Percentiles rank a stretch among this genome's conserved stretches.
Evolutionary conservation across 2,113 vertebrate species (phyloP).

Genomic region (Heterochromis multidens): DNA sequence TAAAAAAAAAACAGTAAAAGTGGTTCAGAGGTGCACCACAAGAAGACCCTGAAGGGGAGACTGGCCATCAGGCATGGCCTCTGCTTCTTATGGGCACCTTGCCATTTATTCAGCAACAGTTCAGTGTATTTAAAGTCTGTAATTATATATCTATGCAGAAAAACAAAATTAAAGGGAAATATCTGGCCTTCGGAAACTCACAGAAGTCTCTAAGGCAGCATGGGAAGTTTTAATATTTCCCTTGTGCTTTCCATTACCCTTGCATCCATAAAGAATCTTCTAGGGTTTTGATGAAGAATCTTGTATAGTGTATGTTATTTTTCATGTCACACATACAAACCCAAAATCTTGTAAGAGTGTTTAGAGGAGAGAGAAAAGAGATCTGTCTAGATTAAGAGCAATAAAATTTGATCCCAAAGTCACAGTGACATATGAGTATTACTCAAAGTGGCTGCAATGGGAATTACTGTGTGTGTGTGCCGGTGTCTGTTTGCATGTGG

Average conservation of each 20-base stretch:
- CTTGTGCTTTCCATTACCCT: neutral
- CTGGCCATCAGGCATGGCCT: neutral
- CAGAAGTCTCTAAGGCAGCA: neutral
- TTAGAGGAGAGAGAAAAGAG: neutral
- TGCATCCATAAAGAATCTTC: neutral
- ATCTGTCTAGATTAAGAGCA: constrained; percentile 25
- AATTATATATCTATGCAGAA: neutral
- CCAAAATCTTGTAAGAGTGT: neutral
- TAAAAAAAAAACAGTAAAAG: neutral
- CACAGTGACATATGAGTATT: constrained; percentile 9
- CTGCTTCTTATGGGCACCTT: no score
- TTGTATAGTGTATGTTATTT: neutral
- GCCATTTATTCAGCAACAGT: neutral
- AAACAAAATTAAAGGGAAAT: neutral
- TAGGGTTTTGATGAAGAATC: neutral
- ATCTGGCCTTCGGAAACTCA: accelerated
- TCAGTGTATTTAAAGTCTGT: neutral
- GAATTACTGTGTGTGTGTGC: neutral
- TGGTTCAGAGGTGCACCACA: neutral
- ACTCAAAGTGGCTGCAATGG: neutral
- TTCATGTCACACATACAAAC: neutral
- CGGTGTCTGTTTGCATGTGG: neutral
- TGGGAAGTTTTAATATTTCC: neutral
- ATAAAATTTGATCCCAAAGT: constrained; percentile 32
- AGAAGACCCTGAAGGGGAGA: neutral